Evolutionary conservation across 1,140 invertebrate species (phyloP), one percentile per base, ranked within the genome.

Genomic region (Eurosta solidaginis): DNA sequence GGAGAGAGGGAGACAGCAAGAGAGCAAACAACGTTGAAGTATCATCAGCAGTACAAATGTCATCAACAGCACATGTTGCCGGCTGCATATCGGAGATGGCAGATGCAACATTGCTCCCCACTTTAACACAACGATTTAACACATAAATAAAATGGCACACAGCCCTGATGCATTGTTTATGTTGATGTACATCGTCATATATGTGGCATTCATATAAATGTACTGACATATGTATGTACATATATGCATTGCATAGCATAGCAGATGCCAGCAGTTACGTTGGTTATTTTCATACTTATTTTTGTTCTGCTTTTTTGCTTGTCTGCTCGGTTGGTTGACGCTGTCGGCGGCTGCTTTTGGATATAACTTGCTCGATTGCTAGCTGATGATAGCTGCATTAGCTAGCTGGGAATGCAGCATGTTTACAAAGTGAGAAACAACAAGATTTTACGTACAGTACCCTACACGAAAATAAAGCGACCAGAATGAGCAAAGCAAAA

Each of bases 361-460:
- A 68, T 40, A 40, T 68, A 33, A 20, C 59, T 68, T 33, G 59
- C 59, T 68, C 12, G 59, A 29, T 68, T 20, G 59, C 29, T 40
- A 17, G 59, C n/a, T 68, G 59, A n/a, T n/a, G n/a, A 20, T 68
- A 20, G 33, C n/a, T 68, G 59, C 59, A 68, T 68, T 40, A 33
- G 59, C n/a, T n/a, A n/a, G n/a, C 59, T 68, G 59, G 59, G 59
- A 68, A 68, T 68, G 59, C 59, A 68, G 59, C 59, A 68, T 68
- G 27, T 68, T 68, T 68, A 40, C 33, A 33, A 68, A 68, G 27
- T 68, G 59, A 68, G 40, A 68, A 68, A 68, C 59, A 68, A 68
- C 59, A 68, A 10, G 59, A 2, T 29, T 33, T n/a, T 68, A 68
- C 33, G 59, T 68, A 68, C 59, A 68, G 59, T 68, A 68, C 59